Base-by-base conservation (phyloP, 1,140 invertebrate genomes). In the Brevipalpus yothersi region DNA sequence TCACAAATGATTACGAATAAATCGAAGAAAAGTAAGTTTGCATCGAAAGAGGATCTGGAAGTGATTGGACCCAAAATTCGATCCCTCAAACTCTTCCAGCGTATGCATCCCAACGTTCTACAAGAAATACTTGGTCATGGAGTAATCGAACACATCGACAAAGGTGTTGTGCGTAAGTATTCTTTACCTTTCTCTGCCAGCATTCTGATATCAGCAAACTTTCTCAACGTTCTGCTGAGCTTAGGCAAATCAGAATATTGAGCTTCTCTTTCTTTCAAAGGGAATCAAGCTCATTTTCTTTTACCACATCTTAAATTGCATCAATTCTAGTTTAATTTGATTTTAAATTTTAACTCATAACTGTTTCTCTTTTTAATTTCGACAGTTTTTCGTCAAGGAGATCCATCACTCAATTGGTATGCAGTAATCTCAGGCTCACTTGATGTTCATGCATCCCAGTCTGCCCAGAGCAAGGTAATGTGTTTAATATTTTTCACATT, bases 341-440 rank as follows among this genome's bases (percentile, higher is more conserved):
- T 5, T 17, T 11, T 49, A n/a, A n/a, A 49, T 49, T 15, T 49
- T 49, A 13, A 49, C 19, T 49, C 47, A 49, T 49, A 13, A 51
- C 56, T 58, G 53, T 51, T 61, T 42, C 13, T 41, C 42, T 39
- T 56, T 19, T 66, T 68, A 66, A 66, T 53, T 63, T 61, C 74
- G 76, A 41, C 72, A 84, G 82, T 85, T 64, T 84, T 82, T 71
- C 76, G 81, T 17, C 80, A 83, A 72, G 82, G 82, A 13, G 82
- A 84, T 67, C 75, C 77, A 63, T 82, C 82, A 54, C 78, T 80
- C 60, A 82, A 80, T 69, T 85, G 82, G 82, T 84, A 84, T 70
- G 80, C 79, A 17, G 80, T 84, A 8, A 71, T 85, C 58, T 75
- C 78, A 19, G 82, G 82, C 11, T 77, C 78, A 19, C 67, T 85